These are phyloP conservation scores for Phenacoccus solenopsis DNA, from an alignment of 1,140 invertebrate species.

Conservation along the genomic window DNA sequence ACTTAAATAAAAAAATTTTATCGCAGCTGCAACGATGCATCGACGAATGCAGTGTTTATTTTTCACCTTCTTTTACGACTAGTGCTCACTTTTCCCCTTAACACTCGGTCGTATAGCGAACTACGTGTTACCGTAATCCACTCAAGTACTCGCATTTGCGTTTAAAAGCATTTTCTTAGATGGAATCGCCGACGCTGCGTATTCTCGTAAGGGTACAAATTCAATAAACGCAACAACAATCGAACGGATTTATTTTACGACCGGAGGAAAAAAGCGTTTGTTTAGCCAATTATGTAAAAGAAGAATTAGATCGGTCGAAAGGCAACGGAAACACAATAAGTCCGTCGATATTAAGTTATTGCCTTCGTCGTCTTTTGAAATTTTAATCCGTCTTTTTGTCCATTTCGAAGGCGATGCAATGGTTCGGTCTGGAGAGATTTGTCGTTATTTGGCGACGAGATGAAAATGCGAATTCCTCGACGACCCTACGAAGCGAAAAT, in stretches of 20 bases:
- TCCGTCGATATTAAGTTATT: too few species aligned
- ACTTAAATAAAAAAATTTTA: neutral
- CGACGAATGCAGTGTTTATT: neutral
- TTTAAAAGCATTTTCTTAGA: neutral
- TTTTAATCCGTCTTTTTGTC: too few species aligned
- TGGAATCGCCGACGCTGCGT: neutral
- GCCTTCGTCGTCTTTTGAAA: too few species aligned
- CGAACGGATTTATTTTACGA: neutral
- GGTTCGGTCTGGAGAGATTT: too few species aligned
- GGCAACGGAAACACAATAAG: too few species aligned
- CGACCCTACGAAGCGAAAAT: too few species aligned
- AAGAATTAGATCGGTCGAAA: too few species aligned
- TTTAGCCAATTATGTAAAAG: too few species aligned
- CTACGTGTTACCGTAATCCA: neutral
- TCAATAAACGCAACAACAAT: constrained; percentile 2
- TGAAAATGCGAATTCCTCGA: too few species aligned
- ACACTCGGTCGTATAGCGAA: neutral
- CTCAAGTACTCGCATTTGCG: neutral
- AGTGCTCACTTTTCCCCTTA: neutral
- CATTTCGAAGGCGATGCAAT: too few species aligned
- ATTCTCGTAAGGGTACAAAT: neutral
- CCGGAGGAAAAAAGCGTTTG: too few species aligned
- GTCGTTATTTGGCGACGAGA: too few species aligned
- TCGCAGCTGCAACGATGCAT: neutral
- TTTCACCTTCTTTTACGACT: neutral